Percentiles rank a stretch among this genome's conserved stretches.
Evolutionary conservation across 2,113 vertebrate genomes (phyloP).

Genomic region (Poeciliopsis retropinna): DNA sequence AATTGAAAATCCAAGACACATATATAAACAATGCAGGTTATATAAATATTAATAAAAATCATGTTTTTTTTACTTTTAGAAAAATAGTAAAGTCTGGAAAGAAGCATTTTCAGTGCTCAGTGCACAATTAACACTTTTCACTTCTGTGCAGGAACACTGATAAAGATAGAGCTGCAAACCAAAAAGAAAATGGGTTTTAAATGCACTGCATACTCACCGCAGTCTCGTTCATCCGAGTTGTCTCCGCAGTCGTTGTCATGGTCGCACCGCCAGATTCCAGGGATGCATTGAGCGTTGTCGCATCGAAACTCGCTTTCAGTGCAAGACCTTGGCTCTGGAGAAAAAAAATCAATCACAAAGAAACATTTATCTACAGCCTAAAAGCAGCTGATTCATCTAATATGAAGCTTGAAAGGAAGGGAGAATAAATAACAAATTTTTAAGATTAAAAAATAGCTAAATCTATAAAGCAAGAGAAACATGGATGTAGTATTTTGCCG

Average conservation of each 20-base stretch:
- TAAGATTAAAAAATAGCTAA: too few relatives aligned
- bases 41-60: too few relatives aligned
- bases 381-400: not conserved
- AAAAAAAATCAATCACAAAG: not conserved
- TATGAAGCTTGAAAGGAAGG: not conserved
- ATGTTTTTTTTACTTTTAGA: not conserved
- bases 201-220: constrained; percentile 57
- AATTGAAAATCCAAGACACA: too few relatives aligned
- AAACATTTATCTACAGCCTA: constrained; percentile 4
- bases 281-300: constrained; percentile 71
- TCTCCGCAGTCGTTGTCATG: constrained; percentile 77
- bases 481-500: not conserved
- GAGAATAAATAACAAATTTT: not conserved
- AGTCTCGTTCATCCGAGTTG: constrained; percentile 78
- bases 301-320: constrained; percentile 77
- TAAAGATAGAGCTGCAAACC: constrained; percentile 1
- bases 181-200: not conserved
- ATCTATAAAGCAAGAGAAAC: not conserved
- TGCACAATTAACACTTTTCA: not conserved
- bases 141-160: not conserved
- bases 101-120: not conserved
- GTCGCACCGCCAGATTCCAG: constrained; percentile 76
- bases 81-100: not conserved
- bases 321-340: constrained; percentile 73
- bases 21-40: too few relatives aligned